Evolutionary conservation across 2,113 vertebrate genomes (phyloP), one percentile per base, ranked within the genome.

Genomic region (Scomber colias): DNA sequence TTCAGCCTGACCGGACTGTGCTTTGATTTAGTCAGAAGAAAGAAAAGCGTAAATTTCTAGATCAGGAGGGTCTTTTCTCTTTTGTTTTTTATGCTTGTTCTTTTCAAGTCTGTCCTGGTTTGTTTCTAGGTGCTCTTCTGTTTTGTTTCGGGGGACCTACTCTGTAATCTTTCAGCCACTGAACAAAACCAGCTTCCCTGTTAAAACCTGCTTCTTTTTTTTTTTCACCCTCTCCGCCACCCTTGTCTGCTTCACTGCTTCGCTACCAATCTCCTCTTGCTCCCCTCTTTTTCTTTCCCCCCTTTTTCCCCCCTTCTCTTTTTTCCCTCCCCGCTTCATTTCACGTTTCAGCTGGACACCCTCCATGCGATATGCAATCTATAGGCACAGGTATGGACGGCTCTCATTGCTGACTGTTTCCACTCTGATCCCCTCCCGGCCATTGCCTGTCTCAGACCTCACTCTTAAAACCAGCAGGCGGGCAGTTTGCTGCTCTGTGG

Each of bases 331-430:
- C 94, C 82, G 30, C 88, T 61, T 76, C 95, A 96, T 94, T 67
- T 82, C 86, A 96, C 94, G 77, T 95, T 90, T 87, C 96, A 95
- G 94, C 94, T 90, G 97, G 96, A 94, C 96, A 94, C 82, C 95
- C 96, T 88, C 95, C 98, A 95, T 97, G 97, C 95, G 97, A 98
- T 94, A 96, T 97, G 95, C 97, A 98, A 95, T 96, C 97, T 92
- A 92, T 98, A 95, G 95, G 96, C 94, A 92, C 97, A 98, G 98
- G 97, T 98, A 99, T 87, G 97, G 90, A 91, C 76, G 70, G 69
- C 78, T 87, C 73, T 76, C 80, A 54, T 79, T 74, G 77, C 84
- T 56, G 77, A 82, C 71, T 81, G 60, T 78, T 79, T 78, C 85
- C 73, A 8, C 74, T 69, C 44, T 24, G 45, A 59, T 64, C 85